Percentiles rank a stretch among this genome's conserved stretches.
Evolutionary conservation across 2,113 vertebrate species (phyloP).

Genomic region (Conger conger): DNA sequence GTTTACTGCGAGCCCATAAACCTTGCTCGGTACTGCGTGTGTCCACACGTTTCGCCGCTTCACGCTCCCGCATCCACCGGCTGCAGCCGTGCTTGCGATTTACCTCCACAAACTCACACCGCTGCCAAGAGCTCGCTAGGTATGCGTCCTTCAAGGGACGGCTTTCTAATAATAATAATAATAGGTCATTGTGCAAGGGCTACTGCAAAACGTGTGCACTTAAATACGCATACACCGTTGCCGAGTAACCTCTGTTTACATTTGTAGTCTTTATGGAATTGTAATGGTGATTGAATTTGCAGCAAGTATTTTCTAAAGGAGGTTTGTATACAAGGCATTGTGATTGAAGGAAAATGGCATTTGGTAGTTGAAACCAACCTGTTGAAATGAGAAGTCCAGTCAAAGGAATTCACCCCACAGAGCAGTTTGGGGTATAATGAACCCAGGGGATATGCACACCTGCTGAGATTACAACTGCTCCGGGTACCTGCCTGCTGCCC

Average conservation of each 20-base stretch:
- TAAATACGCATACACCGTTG: not conserved
- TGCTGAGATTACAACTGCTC: slow-evolving; percentile 8
- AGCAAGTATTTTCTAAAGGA: not conserved
- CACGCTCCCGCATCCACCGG: not conserved
- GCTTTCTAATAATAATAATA: not conserved
- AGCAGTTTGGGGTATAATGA: not conserved
- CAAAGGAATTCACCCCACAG: not conserved
- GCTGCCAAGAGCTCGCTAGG: not conserved
- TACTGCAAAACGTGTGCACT: not conserved
- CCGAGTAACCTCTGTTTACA: not conserved
- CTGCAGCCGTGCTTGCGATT: not conserved
- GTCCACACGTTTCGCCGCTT: not conserved
- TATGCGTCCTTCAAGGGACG: not conserved
- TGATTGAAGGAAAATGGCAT: too few species aligned
- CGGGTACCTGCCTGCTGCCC: slow-evolving; percentile 15
- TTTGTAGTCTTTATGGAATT: not conserved
- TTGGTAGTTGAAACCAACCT: too few species aligned
- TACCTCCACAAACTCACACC: not conserved
- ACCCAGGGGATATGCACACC: slow-evolving; percentile 14
- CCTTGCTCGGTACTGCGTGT: not conserved
- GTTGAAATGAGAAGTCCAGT: too few species aligned
- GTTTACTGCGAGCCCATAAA: too few species aligned
- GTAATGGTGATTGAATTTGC: not conserved
- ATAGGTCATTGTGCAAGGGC: not conserved
- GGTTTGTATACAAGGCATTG: too few species aligned